These are phyloP conservation scores for Ostrea edulis DNA, from an alignment of 1,140 invertebrate genomes.

Conservation along the genomic window DNA sequence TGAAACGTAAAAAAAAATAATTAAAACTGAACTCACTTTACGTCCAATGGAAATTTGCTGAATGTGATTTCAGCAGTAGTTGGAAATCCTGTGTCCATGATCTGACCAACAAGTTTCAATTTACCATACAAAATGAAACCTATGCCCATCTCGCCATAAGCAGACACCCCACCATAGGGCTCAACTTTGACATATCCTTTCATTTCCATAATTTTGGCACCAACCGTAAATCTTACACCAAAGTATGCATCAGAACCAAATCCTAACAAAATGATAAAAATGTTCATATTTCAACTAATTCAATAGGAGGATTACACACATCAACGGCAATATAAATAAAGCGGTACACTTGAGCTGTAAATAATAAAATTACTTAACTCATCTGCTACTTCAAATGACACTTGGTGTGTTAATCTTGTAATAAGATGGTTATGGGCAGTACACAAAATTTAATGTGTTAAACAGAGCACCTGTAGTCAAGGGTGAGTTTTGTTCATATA, in stretches of 20 bases:
- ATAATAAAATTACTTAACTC: no score
- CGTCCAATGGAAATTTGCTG: slow-evolving; percentile 67
- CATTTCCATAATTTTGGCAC: slow-evolving; percentile 63
- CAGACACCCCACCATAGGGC: slow-evolving; percentile 60
- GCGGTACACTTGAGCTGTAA: no score
- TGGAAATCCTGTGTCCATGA: slow-evolving; percentile 64
- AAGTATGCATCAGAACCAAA: slow-evolving; percentile 66
- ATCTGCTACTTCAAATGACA: no score
- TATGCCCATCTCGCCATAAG: slow-evolving; percentile 56
- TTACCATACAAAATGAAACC: slow-evolving; percentile 64
- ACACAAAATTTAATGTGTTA: no score
- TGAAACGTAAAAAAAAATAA: no score
- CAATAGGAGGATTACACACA: no score
- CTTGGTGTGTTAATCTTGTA: no score
- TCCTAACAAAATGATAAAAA: slow-evolving; percentile 44
- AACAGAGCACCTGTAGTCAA: no score
- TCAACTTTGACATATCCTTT: slow-evolving; percentile 49
- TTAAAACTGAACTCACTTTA: slow-evolving; percentile 55
- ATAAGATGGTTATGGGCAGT: no score
- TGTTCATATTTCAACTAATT: background rate
- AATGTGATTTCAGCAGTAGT: slow-evolving; percentile 67
- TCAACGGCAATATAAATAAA: no score
- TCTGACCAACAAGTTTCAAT: slow-evolving; percentile 62
- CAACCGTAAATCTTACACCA: slow-evolving; percentile 61
- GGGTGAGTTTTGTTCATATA: no score